A percentile compares a stretch with the other conserved stretches of the same genome.
Conservation (phyloP, 2,888 invertebrate species). For the Drosophila mayaguana region DNA sequence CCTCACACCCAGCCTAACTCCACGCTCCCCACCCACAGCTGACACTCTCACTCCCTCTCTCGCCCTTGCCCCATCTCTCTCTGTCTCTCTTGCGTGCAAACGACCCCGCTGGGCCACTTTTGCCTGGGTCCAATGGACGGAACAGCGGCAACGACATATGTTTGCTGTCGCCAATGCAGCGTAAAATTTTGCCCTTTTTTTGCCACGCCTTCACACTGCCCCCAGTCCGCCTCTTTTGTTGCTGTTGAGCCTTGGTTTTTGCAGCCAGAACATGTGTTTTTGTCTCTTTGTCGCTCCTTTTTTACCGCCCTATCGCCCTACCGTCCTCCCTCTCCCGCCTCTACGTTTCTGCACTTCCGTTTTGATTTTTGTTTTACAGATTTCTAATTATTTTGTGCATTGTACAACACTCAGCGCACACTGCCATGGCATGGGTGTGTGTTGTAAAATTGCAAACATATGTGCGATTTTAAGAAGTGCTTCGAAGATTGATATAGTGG, state of each 20-base stretch:
- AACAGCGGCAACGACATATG: slow-evolving; percentile 57
- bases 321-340: not conserved
- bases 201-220: not conserved
- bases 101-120: slow-evolving; percentile 64
- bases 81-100: slow-evolving; percentile 49
- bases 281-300: slow-evolving; percentile 11
- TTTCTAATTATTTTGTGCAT: slow-evolving; percentile 27
- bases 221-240: not conserved
- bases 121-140: slow-evolving; percentile 54
- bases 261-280: slow-evolving; percentile 50
- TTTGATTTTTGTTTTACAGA: slow-evolving; percentile 29
- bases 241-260: slow-evolving; percentile 29
- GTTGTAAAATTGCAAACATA: slow-evolving; percentile 44
- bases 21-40: not conserved
- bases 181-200: slow-evolving; percentile 60
- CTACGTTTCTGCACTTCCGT: slow-evolving; percentile 6
- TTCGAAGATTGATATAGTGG: slow-evolving; percentile 14
- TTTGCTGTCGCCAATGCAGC: slow-evolving; percentile 74
- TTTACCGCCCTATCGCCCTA: too few relatives aligned
- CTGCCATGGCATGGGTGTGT: not conserved
- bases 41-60: not conserved
- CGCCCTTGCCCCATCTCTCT: too few relatives aligned
- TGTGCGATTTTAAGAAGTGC: slow-evolving; percentile 13
- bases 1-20: slow-evolving; percentile 5
- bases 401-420: slow-evolving; percentile 21